Evolutionary conservation across 2,113 vertebrate genomes (phyloP).

Genomic region (Xerus inauris): DNA sequence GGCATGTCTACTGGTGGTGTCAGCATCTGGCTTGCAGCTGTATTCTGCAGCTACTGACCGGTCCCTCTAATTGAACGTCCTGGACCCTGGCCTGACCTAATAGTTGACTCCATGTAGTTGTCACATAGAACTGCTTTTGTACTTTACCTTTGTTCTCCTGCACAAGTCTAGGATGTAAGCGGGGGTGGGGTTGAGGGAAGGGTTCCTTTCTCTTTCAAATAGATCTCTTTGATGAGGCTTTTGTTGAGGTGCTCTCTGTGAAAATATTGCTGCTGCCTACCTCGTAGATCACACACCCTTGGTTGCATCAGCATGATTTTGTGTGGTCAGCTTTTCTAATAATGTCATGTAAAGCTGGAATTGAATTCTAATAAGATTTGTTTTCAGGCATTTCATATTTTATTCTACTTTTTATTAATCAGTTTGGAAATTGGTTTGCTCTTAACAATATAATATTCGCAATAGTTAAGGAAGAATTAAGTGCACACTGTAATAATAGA

Average conservation of each 20-base stretch:
- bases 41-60: too few relatives aligned
- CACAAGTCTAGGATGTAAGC: neutral
- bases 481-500: neutral
- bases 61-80: too few relatives aligned
- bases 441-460: neutral
- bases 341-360: slow-evolving; percentile 1
- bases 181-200: neutral
- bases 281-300: neutral
- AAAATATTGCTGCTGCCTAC: neutral
- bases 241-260: neutral
- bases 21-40: too few relatives aligned
- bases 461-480: neutral
- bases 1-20: too few relatives aligned
- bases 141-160: neutral
- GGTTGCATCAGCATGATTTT: neutral
- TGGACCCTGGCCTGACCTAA: too few relatives aligned
- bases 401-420: slow-evolving; percentile 20
- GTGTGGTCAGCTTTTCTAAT: neutral
- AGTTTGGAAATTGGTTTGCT: slow-evolving; percentile 29
- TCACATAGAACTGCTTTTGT: neutral
- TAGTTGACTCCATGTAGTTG: neutral
- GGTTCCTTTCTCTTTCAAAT: neutral
- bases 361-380: neutral
- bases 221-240: neutral
- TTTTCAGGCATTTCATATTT: slow-evolving; percentile 18